These are phyloP conservation scores for Morinoia aosen DNA, from an alignment of 2,888 invertebrate species.

Conservation along the genomic window DNA sequence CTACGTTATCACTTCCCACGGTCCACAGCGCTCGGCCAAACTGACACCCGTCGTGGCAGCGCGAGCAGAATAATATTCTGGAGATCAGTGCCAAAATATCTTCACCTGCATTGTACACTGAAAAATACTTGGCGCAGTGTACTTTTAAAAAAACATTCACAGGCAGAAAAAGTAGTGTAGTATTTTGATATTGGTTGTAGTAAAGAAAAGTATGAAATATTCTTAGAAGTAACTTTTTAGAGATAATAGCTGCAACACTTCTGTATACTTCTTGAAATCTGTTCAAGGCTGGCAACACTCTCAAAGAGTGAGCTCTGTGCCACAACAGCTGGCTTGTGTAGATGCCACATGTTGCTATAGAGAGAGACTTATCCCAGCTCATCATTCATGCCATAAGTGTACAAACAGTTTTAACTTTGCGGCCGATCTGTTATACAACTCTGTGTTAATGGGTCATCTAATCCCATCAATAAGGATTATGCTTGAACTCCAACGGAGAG, in stretches of 20 bases:
- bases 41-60: background rate
- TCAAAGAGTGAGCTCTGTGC: background rate
- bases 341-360: background rate
- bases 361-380: background rate
- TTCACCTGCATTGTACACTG: background rate
- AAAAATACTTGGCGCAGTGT: background rate
- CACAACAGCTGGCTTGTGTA: background rate
- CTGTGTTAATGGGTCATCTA: background rate
- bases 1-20: background rate
- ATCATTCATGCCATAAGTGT: background rate
- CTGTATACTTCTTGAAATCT: background rate
- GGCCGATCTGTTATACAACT: background rate
- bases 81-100: background rate
- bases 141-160: background rate
- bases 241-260: background rate
- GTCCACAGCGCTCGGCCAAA: background rate
- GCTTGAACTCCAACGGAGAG: background rate
- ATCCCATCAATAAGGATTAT: background rate
- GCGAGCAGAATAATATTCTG: background rate
- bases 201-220: background rate
- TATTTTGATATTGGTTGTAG: too few species aligned
- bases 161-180: too few species aligned
- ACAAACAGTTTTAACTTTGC: slow-evolving; percentile 10
- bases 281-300: background rate
- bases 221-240: background rate